Percentiles rank a stretch among this genome's conserved stretches.
Conservation (phyloP, 2,888 invertebrate species). For the Amiota communis region DNA sequence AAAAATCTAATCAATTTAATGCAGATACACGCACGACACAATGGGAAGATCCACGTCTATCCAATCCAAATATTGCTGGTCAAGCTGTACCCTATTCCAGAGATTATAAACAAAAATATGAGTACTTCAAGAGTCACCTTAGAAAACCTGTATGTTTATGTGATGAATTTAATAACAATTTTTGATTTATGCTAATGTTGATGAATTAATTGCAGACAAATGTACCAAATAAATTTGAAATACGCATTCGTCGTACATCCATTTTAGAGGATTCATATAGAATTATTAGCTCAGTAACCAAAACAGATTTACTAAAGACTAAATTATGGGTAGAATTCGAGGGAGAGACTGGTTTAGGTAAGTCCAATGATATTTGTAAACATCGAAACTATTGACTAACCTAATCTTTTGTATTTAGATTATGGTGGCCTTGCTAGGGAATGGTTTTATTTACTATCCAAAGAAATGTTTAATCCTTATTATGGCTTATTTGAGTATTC, state of each 20-base stretch:
- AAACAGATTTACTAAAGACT: slow-evolving; percentile 94
- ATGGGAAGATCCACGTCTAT: slow-evolving; percentile 99
- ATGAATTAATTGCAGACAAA: slow-evolving; percentile 89
- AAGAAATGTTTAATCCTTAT: slow-evolving; percentile 99
- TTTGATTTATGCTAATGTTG: slow-evolving; percentile 47
- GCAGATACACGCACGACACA: slow-evolving; percentile 95
- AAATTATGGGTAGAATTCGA: slow-evolving; percentile 99
- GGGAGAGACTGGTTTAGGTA: slow-evolving; percentile 90
- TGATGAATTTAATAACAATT: background rate
- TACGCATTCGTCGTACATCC: slow-evolving; percentile 91
- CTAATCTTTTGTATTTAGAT: slow-evolving; percentile 75
- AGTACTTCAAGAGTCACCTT: slow-evolving; percentile 96
- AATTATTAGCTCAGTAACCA: slow-evolving; percentile 91
- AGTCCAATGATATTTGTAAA: slow-evolving; percentile 49
- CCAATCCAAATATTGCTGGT: slow-evolving; percentile 96
- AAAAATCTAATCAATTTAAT: background rate
- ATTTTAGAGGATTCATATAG: slow-evolving; percentile 98
- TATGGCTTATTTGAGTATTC: slow-evolving; percentile 99
- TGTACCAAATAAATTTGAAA: slow-evolving; percentile 98
- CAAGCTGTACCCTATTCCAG: slow-evolving; percentile 98
- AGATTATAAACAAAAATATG: slow-evolving; percentile 99
- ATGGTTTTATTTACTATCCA: slow-evolving; percentile 98
- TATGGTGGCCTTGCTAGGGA: slow-evolving; percentile 97
- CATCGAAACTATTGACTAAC: too few species aligned
- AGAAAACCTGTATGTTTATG: slow-evolving; percentile 85